A percentile compares a stretch with the other conserved stretches of the same genome.
Evolutionary conservation across 1,140 invertebrate genomes (phyloP).

Genomic region (Drosophila arawakana): DNA sequence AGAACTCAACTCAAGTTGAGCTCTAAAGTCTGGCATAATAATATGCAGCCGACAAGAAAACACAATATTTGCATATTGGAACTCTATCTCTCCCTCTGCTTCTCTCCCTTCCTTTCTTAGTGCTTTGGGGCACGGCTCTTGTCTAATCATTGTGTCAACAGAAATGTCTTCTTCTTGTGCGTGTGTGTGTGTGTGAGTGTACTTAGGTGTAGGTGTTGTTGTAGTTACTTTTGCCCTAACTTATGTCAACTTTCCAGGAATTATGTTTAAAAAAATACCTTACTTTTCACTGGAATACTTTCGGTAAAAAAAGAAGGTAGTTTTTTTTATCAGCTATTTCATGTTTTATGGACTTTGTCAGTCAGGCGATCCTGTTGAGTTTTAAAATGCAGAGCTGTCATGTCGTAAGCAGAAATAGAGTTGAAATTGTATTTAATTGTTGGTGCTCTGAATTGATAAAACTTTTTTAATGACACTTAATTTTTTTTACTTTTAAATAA

Average conservation of each 20-base stretch:
- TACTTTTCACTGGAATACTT: conserved; percentile 22
- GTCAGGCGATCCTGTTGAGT: not conserved
- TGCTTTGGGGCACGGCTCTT: conserved; percentile 49
- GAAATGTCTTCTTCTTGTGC: not conserved
- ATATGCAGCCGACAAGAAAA: conserved; percentile 47
- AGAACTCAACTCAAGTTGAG: conserved; percentile 1
- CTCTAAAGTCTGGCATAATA: conserved; percentile 8
- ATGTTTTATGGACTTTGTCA: not conserved
- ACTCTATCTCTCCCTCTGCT: too few relatives aligned
- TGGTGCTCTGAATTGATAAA: too few relatives aligned
- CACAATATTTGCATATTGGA: conserved; percentile 65
- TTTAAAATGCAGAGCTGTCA: not conserved
- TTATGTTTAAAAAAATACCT: conserved; percentile 18
- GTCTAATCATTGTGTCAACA: conserved; percentile 74
- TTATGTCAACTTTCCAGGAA: conserved; percentile 37
- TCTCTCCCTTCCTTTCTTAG: not conserved
- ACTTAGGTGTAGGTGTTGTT: conserved; percentile 52
- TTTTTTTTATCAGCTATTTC: conserved; percentile 12
- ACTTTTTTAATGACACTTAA: too few relatives aligned
- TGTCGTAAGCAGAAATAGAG: not conserved
- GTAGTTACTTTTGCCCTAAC: conserved; percentile 29
- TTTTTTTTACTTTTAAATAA: too few relatives aligned
- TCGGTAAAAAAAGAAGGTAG: conserved; percentile 3
- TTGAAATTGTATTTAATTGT: too few relatives aligned
- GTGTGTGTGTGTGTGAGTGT: conserved; percentile 50